Conservation (phyloP, 2,888 invertebrate genomes). For the Xestia ashworthii region DNA sequence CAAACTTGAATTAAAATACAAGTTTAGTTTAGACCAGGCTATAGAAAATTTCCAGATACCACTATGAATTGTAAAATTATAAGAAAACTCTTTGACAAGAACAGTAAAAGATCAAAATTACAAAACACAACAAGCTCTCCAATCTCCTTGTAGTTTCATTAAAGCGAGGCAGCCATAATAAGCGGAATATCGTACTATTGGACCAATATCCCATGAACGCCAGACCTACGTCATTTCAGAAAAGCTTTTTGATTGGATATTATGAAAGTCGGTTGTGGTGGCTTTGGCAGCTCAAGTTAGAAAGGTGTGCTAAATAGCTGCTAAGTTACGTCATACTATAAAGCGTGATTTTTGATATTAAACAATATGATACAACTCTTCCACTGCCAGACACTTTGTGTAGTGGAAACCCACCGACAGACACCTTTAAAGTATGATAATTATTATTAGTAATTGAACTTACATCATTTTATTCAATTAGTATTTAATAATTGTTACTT, state of each 20-base stretch:
- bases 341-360: neutral
- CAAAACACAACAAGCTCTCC: constrained; percentile 20
- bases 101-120: constrained; percentile 11
- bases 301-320: neutral
- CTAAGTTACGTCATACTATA: neutral
- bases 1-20: constrained; percentile 58
- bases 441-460: neutral
- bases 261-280: neutral
- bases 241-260: neutral
- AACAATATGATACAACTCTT: neutral
- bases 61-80: neutral
- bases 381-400: neutral
- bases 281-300: neutral
- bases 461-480: neutral
- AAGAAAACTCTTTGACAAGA: neutral
- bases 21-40: neutral
- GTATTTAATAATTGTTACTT: neutral
- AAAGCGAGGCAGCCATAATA: constrained; percentile 27
- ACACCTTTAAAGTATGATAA: neutral
- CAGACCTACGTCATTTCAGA: neutral
- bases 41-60: neutral
- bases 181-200: neutral
- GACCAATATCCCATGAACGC: neutral
- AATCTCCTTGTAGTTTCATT: neutral
- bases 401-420: neutral